Conservation (phyloP, 1,140 invertebrate species). For the Drosophila kanapiae region DNA sequence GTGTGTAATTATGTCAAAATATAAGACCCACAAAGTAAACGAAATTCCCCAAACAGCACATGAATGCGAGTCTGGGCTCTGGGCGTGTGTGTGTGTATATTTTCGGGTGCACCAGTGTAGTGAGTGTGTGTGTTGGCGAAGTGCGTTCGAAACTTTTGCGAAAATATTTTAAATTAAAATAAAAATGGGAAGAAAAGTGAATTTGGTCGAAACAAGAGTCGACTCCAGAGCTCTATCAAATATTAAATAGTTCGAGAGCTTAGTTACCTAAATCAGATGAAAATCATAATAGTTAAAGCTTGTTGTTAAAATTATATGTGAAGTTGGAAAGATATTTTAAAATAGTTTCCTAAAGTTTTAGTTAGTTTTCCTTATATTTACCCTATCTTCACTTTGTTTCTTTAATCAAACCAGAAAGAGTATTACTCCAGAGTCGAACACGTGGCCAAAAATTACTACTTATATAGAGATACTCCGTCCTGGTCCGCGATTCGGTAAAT, state of each 20-base stretch:
- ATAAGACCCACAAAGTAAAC: constrained; percentile 58
- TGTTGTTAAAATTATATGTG: neutral
- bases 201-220: constrained; percentile 30
- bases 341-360: neutral
- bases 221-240: constrained; percentile 20
- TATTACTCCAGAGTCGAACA: neutral
- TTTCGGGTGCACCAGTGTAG: neutral
- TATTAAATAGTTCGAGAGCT: neutral
- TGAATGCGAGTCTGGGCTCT: constrained; percentile 3
- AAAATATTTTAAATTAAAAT: constrained; percentile 59
- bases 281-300: neutral
- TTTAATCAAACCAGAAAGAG: neutral
- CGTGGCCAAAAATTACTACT: neutral
- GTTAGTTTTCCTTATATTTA: neutral
- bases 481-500: constrained; percentile 46
- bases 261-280: neutral
- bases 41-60: constrained; percentile 41
- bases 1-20: constrained; percentile 75
- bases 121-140: constrained; percentile 19
- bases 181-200: constrained; percentile 25
- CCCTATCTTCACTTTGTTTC: neutral
- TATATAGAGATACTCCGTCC: constrained; percentile 9
- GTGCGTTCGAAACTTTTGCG: constrained; percentile 47
- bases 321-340: too few relatives aligned
- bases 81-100: neutral